Evolutionary conservation across 2,797 vertebrate genomes (phyloP).

Genomic region (Pelodytes ibericus): DNA sequence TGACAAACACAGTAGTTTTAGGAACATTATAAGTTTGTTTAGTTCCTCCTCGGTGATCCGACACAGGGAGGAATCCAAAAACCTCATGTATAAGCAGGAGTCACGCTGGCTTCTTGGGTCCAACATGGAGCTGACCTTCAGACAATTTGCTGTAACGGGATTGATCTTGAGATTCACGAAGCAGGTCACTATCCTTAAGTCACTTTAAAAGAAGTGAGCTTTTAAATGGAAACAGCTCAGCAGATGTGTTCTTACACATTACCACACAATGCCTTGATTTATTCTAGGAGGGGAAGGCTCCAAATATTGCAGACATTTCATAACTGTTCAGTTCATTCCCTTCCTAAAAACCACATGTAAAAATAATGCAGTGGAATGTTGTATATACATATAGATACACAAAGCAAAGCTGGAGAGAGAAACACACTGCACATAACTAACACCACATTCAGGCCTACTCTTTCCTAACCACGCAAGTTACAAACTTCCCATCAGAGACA

Average conservation of each 20-base stretch:
- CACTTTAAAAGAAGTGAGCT: neutral
- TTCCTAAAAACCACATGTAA: conserved; percentile 4
- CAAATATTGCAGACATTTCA: conserved; percentile 9
- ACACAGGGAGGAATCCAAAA: conserved; percentile 28
- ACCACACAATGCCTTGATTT: conserved; percentile 29
- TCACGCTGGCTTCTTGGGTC: neutral
- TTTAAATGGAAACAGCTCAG: conserved; percentile 40
- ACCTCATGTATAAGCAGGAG: conserved; percentile 28
- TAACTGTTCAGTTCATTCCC: conserved; percentile 13
- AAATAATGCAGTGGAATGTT: conserved; percentile 11
- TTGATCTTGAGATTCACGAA: neutral
- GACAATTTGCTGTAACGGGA: neutral
- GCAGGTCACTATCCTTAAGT: conserved; percentile 14
- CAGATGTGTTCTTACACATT: conserved; percentile 20
- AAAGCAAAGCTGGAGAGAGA: neutral
- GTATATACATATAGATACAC: neutral
- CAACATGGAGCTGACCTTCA: neutral
- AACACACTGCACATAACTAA: no score
- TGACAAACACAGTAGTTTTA: conserved; percentile 39
- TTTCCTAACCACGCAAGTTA: no score
- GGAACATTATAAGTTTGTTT: conserved; percentile 16
- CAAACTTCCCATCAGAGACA: no score
- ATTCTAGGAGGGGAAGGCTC: conserved; percentile 18
- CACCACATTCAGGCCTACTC: no score
- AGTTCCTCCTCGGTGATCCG: conserved; percentile 32